Conservation (phyloP, 1,140 invertebrate species). For the Limonius californicus region DNA sequence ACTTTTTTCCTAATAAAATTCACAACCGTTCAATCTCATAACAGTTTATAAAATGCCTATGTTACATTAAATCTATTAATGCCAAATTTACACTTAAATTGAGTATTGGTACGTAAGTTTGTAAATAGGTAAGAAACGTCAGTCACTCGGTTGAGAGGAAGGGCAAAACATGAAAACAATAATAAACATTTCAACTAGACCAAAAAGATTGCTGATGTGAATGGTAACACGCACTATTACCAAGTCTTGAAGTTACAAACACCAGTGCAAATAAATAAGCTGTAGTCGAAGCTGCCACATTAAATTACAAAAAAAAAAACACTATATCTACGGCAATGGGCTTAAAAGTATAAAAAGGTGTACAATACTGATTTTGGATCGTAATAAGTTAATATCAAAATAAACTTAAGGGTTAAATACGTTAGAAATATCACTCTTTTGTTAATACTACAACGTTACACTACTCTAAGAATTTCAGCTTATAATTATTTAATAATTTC, state of each 20-base stretch:
- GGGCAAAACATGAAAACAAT: background rate
- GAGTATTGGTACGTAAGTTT: slow-evolving; percentile 8
- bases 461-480: slow-evolving; percentile 6
- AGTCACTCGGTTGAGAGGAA: slow-evolving; percentile 4
- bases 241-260: background rate
- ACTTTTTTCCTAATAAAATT: slow-evolving; percentile 1
- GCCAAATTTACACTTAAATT: slow-evolving; percentile 10
- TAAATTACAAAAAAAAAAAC: slow-evolving; percentile 22
- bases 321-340: slow-evolving; percentile 29
- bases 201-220: background rate
- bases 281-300: slow-evolving; percentile 26
- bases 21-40: slow-evolving; percentile 5
- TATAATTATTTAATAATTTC: slow-evolving; percentile 2
- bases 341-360: slow-evolving; percentile 35
- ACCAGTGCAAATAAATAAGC: slow-evolving; percentile 16
- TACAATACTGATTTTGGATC: slow-evolving; percentile 44
- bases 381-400: slow-evolving; percentile 38
- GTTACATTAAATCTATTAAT: slow-evolving; percentile 14
- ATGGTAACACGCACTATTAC: background rate
- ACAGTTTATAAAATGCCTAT: slow-evolving; percentile 14
- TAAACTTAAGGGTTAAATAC: slow-evolving; percentile 31
- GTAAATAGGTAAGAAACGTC: slow-evolving; percentile 11
- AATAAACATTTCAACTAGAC: background rate
- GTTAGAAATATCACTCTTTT: slow-evolving; percentile 37
- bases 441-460: slow-evolving; percentile 38